phyloP scores from a whole-genome alignment of 1,140 invertebrate species.

The Sycophila sp. region DNA sequence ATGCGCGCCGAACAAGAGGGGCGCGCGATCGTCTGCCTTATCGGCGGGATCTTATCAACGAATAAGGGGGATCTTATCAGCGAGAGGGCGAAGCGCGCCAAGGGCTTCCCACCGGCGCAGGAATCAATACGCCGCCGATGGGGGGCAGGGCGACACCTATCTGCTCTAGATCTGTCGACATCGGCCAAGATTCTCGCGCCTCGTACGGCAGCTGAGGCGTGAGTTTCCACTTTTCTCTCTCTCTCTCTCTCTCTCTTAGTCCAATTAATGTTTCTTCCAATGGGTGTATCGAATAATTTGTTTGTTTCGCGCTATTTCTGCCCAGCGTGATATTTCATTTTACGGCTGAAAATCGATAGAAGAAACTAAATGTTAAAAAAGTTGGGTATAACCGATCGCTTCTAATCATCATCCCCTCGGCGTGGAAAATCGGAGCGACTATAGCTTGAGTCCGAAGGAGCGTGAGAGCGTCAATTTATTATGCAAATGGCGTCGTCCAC shows the following conservation, averaged over 20 bases:
- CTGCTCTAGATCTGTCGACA: constrained; percentile 59
- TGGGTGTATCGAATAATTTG: no score
- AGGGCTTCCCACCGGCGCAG: constrained; percentile 30
- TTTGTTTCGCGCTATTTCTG: no score
- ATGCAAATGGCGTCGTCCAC: constrained; percentile 45
- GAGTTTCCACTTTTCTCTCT: no score
- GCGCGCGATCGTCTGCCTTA: constrained; percentile 63
- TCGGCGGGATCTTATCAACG: constrained; percentile 59
- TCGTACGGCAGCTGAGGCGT: neutral
- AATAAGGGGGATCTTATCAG: constrained; percentile 48
- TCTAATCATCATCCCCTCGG: no score
- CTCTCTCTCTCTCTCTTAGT: no score
- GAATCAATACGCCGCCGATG: constrained; percentile 64
- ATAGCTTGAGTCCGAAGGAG: no score
- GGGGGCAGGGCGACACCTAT: constrained; percentile 44
- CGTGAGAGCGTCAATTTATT: constrained; percentile 43
- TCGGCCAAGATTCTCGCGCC: constrained; percentile 49
- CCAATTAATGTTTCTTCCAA: no score
- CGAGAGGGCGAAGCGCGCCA: constrained; percentile 40
- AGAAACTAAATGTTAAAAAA: no score
- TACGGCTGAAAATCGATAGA: neutral
- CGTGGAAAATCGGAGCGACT: no score
- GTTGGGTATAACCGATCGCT: no score
- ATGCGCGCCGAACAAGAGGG: constrained; percentile 44
- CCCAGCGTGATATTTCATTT: no score